These are phyloP conservation scores for Lithophane socia DNA, from an alignment of 2,888 invertebrate species.

Conservation along the genomic window DNA sequence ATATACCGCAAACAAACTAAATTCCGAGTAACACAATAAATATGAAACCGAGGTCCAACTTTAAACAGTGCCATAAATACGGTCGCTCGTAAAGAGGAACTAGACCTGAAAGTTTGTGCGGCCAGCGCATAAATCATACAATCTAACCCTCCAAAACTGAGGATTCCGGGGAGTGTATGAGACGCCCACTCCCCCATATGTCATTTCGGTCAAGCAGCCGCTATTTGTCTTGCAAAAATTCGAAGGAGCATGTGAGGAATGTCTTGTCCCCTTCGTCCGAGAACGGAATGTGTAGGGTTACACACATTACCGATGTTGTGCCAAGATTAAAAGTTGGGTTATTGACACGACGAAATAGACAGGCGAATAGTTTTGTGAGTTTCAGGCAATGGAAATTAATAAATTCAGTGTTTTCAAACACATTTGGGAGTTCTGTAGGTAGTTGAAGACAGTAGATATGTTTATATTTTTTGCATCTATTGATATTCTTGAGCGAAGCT, in stretches of 20 bases:
- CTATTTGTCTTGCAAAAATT: slow-evolving; percentile 89
- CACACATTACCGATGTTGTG: slow-evolving; percentile 62
- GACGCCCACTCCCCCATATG: slow-evolving; percentile 82
- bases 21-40: slow-evolving; percentile 73
- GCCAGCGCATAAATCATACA: slow-evolving; percentile 77
- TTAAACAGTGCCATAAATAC: slow-evolving; percentile 82
- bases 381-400: slow-evolving; percentile 8
- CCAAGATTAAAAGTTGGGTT: slow-evolving; percentile 64
- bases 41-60: slow-evolving; percentile 72
- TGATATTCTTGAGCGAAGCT: neutral
- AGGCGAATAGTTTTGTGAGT: slow-evolving; percentile 41
- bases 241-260: slow-evolving; percentile 84
- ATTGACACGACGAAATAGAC: slow-evolving; percentile 56
- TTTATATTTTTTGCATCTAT: neutral
- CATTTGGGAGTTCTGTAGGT: neutral
- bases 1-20: slow-evolving; percentile 65
- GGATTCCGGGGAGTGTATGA: slow-evolving; percentile 84
- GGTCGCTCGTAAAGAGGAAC: slow-evolving; percentile 79
- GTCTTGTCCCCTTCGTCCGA: slow-evolving; percentile 75
- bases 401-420: neutral
- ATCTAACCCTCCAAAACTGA: slow-evolving; percentile 70
- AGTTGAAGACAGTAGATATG: neutral
- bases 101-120: slow-evolving; percentile 74
- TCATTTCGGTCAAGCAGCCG: slow-evolving; percentile 86
- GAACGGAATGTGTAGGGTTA: slow-evolving; percentile 75